These are phyloP conservation scores for Adrianichthys oophorus DNA, from an alignment of 2,797 vertebrate genomes.

Conservation along the genomic window DNA sequence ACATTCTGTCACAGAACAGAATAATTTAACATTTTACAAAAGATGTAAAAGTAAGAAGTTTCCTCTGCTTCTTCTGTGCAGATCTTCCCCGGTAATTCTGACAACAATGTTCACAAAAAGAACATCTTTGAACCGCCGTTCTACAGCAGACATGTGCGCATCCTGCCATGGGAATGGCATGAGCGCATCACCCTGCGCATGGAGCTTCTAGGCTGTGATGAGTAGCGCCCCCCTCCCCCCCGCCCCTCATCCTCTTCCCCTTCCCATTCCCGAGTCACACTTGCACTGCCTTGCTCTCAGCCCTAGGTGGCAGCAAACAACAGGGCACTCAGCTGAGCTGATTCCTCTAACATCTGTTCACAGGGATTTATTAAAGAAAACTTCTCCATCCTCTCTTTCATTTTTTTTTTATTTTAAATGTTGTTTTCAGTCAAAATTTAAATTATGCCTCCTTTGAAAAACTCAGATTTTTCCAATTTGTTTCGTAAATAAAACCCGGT, in stretches of 20 bases:
- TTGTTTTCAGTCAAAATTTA: too few relatives aligned
- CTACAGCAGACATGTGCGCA: constrained; percentile 82
- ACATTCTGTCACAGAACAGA: too few relatives aligned
- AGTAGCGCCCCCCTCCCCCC: constrained; percentile 54
- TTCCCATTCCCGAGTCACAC: constrained; percentile 53
- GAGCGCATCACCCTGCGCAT: constrained; percentile 91
- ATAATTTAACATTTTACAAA: too few relatives aligned
- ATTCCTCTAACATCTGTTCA: constrained; percentile 23
- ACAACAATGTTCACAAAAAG: constrained; percentile 95
- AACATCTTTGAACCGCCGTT: constrained; percentile 88
- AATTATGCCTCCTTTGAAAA: too few relatives aligned
- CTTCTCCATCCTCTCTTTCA: too few relatives aligned
- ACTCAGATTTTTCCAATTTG: background rate
- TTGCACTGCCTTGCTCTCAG: constrained; percentile 75
- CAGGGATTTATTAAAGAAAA: background rate
- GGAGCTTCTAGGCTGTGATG: constrained; percentile 92
- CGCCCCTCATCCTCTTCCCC: constrained; percentile 2
- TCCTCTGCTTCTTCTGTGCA: constrained; percentile 44
- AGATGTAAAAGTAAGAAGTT: background rate
- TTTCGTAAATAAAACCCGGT: constrained; percentile 14
- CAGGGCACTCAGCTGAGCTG: constrained; percentile 46
- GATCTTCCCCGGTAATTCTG: constrained; percentile 91
- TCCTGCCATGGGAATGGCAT: constrained; percentile 94
- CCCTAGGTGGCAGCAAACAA: constrained; percentile 72
- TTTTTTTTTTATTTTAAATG: too few relatives aligned